Conservation (phyloP, 2,113 vertebrate species). For the Antidorcas marsupialis region DNA sequence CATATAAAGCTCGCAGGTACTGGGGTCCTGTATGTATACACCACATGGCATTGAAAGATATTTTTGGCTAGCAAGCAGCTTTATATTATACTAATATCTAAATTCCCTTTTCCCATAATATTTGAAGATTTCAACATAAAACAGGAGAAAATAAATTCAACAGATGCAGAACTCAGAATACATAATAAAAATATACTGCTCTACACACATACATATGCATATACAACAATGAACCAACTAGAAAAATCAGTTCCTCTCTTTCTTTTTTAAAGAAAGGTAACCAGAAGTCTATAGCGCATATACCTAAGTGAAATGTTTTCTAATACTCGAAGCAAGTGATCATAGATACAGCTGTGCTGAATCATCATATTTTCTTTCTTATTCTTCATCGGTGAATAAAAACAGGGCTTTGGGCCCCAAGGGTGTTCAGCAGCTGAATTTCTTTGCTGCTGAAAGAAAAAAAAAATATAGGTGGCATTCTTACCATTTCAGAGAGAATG, state of each 20-base stretch:
- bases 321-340: neutral
- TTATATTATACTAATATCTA: neutral
- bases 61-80: neutral
- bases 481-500: neutral
- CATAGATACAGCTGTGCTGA: neutral
- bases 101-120: neutral
- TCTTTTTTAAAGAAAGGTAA: neutral
- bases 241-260: neutral
- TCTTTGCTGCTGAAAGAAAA: neutral
- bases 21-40: neutral
- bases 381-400: neutral
- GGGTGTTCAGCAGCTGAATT: neutral
- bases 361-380: neutral
- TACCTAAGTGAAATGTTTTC: neutral
- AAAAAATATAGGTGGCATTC: neutral
- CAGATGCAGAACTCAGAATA: neutral
- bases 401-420: neutral
- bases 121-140: neutral
- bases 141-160: neutral
- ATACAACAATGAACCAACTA: neutral
- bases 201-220: neutral
- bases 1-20: neutral
- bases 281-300: neutral
- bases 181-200: neutral
- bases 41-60: neutral